Conservation (phyloP, 2,888 invertebrate genomes). For the Capitulum mitella region DNA sequence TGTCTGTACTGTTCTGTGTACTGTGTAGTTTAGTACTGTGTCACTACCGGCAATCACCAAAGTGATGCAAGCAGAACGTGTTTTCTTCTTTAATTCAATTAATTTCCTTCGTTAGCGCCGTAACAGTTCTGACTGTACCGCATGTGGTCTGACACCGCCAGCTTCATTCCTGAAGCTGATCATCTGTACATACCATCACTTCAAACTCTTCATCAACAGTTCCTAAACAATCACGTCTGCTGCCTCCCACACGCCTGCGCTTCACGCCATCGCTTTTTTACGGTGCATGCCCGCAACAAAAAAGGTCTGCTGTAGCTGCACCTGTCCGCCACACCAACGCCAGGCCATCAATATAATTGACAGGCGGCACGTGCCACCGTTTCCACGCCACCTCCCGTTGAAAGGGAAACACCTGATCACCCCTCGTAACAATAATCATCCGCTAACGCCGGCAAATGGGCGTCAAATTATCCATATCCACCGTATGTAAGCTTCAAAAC, state of each 20-base stretch:
- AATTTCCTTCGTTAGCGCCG: too few relatives aligned
- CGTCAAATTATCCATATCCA: constrained; percentile 24
- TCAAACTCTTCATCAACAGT: background rate
- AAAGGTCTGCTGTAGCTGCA: background rate
- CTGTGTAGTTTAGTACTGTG: too few relatives aligned
- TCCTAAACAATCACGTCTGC: background rate
- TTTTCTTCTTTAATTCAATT: too few relatives aligned
- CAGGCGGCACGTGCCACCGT: constrained; percentile 9
- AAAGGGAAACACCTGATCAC: background rate
- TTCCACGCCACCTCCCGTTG: background rate
- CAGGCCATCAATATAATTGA: background rate
- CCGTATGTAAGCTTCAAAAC: constrained; percentile 15
- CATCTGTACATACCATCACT: too few relatives aligned
- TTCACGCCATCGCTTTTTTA: background rate
- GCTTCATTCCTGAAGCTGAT: too few relatives aligned
- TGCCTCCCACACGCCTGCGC: background rate
- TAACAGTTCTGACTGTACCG: too few relatives aligned
- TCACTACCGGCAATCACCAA: too few relatives aligned
- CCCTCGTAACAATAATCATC: constrained; percentile 11
- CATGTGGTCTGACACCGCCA: too few relatives aligned
- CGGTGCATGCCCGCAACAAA: background rate
- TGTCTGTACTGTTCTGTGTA: too few relatives aligned
- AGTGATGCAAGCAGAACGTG: too few relatives aligned
- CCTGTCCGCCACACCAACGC: background rate
- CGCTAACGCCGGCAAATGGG: background rate